Percentiles rank a stretch among this genome's conserved stretches.
Conservation (phyloP, 2,113 vertebrate genomes). For the Strix uralensis region DNA sequence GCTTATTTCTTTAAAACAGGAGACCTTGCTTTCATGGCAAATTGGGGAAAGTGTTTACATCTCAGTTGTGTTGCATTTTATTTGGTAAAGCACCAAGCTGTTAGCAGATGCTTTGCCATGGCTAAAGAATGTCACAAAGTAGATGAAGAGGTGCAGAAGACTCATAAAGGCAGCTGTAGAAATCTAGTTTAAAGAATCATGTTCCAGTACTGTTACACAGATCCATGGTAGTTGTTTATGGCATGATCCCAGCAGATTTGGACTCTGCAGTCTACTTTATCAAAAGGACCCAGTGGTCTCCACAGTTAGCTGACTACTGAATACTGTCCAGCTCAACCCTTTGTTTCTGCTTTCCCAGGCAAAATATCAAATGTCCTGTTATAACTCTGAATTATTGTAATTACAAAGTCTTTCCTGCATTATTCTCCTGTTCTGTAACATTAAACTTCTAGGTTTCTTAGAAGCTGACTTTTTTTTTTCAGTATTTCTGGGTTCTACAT, state of each 20-base stretch:
- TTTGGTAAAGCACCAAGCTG: not conserved
- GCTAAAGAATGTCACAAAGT: not conserved
- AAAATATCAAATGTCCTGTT: not conserved
- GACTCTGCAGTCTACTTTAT: rapidly evolving
- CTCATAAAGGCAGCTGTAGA: not conserved
- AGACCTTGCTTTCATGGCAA: not conserved
- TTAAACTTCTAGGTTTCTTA: not conserved
- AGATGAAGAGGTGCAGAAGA: not conserved
- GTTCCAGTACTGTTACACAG: rapidly evolving
- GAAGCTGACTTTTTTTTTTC: not conserved
- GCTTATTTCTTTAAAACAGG: not conserved
- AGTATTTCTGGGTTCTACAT: not conserved
- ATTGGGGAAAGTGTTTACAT: not conserved
- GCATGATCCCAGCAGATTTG: not conserved
- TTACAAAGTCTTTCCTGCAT: not conserved
- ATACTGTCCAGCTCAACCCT: not conserved
- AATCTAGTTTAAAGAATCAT: not conserved
- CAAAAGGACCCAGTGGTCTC: not conserved
- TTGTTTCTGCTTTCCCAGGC: not conserved
- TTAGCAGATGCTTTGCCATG: not conserved
- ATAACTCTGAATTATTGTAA: not conserved
- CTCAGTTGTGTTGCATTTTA: not conserved
- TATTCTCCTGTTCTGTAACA: not conserved
- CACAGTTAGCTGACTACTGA: not conserved
- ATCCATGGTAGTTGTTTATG: rapidly evolving